phyloP scores from a whole-genome alignment of 2,113 vertebrate genomes.

The Sterrhoptilus dennistouni region DNA sequence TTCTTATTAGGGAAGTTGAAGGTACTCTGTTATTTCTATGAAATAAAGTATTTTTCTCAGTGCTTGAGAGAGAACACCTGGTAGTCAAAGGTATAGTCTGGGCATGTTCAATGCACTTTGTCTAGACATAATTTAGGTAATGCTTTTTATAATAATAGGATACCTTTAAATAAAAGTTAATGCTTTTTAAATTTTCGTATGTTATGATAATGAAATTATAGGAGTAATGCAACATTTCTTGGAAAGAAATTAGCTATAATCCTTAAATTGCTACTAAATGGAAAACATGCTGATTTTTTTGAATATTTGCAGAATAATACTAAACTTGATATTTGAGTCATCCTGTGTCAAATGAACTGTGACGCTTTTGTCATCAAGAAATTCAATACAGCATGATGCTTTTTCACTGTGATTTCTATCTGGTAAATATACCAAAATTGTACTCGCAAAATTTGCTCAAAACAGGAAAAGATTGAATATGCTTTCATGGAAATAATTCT shows the following conservation, averaged over 20 bases:
- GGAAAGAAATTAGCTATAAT: not conserved
- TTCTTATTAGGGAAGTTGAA: not conserved
- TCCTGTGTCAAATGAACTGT: not conserved
- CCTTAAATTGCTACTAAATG: not conserved
- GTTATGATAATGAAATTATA: not conserved
- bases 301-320: not conserved
- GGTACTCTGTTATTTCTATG: not conserved
- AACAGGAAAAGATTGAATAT: not conserved
- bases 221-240: not conserved
- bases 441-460: not conserved
- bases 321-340: not conserved
- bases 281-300: not conserved
- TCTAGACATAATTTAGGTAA: not conserved
- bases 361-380: not conserved
- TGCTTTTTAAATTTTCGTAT: not conserved
- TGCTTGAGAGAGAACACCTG: not conserved
- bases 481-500: not conserved
- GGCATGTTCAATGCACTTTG: not conserved
- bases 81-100: not conserved
- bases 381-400: not conserved
- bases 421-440: not conserved
- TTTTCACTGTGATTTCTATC: rapidly evolving
- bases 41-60: not conserved
- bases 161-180: not conserved
- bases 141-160: not conserved